A percentile compares a stretch with the other conserved stretches of the same genome.
Conservation (phyloP, 2,113 vertebrate genomes). For the Amphilophus citrinellus region DNA sequence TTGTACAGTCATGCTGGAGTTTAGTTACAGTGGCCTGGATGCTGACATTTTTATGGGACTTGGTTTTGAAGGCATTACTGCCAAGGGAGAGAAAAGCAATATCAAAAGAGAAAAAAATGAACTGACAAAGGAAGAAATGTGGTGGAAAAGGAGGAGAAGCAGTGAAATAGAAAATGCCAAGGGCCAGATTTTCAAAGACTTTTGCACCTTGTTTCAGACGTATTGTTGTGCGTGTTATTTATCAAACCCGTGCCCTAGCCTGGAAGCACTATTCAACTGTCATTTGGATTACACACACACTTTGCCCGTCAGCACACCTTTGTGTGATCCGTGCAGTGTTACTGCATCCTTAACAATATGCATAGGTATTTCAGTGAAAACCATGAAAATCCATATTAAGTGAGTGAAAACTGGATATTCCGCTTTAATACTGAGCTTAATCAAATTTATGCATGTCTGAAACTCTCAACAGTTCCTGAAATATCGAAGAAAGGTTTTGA, state of each 20-base stretch:
- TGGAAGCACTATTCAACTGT: conserved; percentile 43
- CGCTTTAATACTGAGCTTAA: not conserved
- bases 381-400: not conserved
- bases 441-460: not conserved
- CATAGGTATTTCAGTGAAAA: conserved; percentile 21
- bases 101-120: conserved; percentile 34
- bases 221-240: conserved; percentile 54
- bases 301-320: conserved; percentile 22
- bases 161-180: conserved; percentile 26
- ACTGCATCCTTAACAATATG: not conserved
- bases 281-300: conserved; percentile 15
- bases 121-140: conserved; percentile 14
- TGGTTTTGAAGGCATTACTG: conserved; percentile 12
- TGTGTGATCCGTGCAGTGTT: conserved; percentile 36
- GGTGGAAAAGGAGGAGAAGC: conserved; percentile 7
- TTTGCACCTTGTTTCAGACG: conserved; percentile 45
- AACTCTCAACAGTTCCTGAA: not conserved
- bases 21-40: not conserved
- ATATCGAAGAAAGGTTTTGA: not conserved
- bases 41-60: conserved; percentile 34
- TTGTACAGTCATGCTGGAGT: conserved; percentile 30
- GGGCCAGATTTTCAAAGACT: conserved; percentile 34
- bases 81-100: conserved; percentile 1
- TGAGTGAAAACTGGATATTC: not conserved
- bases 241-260: conserved; percentile 36